These are phyloP conservation scores for Scaptomyza reducta DNA, from an alignment of 2,888 invertebrate species.

Conservation along the genomic window DNA sequence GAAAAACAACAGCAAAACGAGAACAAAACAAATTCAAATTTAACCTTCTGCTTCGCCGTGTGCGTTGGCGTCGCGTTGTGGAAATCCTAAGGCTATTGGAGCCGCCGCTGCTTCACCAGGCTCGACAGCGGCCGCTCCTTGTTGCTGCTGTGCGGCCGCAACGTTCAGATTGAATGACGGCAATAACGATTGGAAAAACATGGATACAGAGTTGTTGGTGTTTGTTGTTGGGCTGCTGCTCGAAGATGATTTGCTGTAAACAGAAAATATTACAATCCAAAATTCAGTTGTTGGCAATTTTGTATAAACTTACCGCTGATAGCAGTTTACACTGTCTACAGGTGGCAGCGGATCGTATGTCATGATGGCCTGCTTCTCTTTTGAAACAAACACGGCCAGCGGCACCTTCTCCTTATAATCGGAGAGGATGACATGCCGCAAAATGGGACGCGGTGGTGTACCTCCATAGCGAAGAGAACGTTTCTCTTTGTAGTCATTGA, in stretches of 20 bases:
- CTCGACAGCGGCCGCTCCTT: slow-evolving; percentile 36
- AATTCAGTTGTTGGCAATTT: not conserved
- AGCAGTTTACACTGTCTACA: slow-evolving; percentile 89
- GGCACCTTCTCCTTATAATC: slow-evolving; percentile 85
- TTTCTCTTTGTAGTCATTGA: slow-evolving; percentile 87
- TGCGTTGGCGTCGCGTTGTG: slow-evolving; percentile 18
- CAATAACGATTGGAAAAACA: slow-evolving; percentile 90
- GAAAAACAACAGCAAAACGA: not conserved
- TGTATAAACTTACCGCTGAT: slow-evolving; percentile 85
- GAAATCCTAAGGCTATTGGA: slow-evolving; percentile 5
- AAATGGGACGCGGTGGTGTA: slow-evolving; percentile 82
- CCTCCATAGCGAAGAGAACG: slow-evolving; percentile 74
- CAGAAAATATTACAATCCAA: not conserved
- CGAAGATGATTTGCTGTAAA: slow-evolving; percentile 80
- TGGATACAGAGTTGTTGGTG: slow-evolving; percentile 84
- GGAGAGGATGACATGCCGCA: slow-evolving; percentile 83
- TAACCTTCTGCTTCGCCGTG: slow-evolving; percentile 65
- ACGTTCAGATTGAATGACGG: slow-evolving; percentile 87
- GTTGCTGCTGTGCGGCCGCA: slow-evolving; percentile 57
- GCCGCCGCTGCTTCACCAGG: slow-evolving; percentile 33
- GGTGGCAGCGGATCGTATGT: slow-evolving; percentile 93
- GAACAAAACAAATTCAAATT: slow-evolving; percentile 11
- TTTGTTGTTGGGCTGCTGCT: slow-evolving; percentile 81
- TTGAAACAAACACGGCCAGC: slow-evolving; percentile 82
- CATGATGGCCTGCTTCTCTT: slow-evolving; percentile 85